Percentiles rank a stretch among this genome's conserved stretches.
These are phyloP conservation scores for Hexactinellida sp. DNA, from an alignment of 37 sponge, comb jelly and placozoan genomes.

Conservation along the genomic window DNA sequence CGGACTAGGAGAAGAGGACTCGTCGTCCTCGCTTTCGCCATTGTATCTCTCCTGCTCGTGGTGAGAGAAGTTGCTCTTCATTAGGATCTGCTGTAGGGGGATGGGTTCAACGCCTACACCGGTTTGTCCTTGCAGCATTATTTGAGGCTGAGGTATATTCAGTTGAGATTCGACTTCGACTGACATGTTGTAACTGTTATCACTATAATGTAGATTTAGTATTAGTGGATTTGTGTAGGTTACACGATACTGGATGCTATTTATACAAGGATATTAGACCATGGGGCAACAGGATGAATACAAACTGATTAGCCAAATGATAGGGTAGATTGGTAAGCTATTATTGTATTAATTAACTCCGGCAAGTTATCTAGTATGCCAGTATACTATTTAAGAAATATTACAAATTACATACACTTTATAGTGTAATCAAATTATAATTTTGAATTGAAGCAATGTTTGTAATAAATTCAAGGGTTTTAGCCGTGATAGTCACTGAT, in stretches of 20 bases:
- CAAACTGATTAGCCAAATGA: too few species aligned
- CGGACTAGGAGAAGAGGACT: not conserved
- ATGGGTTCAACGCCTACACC: not conserved
- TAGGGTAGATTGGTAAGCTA: too few species aligned
- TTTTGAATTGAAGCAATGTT: too few species aligned
- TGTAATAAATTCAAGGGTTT: too few species aligned
- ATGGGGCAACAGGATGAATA: too few species aligned
- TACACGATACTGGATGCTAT: not conserved
- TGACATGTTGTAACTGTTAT: not conserved
- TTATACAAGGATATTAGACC: too few species aligned
- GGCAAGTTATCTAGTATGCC: too few species aligned
- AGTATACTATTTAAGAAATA: too few species aligned
- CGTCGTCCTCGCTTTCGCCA: not conserved
- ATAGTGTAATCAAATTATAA: too few species aligned
- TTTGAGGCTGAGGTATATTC: not conserved
- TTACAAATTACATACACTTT: too few species aligned
- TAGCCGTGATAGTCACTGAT: too few species aligned
- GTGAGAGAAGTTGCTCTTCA: not conserved
- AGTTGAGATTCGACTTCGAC: not conserved
- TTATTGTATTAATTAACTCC: too few species aligned
- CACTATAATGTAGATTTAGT: not conserved
- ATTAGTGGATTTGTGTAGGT: not conserved
- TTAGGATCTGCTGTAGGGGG: not conserved
- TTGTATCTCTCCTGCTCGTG: not conserved
- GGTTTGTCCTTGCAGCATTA: not conserved